Percentiles rank a stretch among this genome's conserved stretches.
Evolutionary conservation across 2,797 vertebrate species (phyloP).

Genomic region (Tapirus indicus): DNA sequence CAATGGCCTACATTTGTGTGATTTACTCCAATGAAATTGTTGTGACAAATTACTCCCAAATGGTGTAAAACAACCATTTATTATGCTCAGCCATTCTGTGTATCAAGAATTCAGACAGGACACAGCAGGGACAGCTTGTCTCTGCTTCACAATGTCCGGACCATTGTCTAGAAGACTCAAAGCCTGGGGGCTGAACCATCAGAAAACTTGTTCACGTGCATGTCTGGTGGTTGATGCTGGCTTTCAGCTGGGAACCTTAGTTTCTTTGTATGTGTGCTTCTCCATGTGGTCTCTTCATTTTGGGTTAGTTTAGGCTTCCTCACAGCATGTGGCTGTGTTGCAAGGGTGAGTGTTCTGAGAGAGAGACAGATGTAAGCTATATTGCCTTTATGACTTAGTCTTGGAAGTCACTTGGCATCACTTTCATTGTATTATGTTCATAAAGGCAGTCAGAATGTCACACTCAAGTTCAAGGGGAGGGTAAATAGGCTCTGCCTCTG

Average conservation of each 20-base stretch:
- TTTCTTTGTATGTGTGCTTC: neutral
- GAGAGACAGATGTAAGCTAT: neutral
- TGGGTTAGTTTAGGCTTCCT: neutral
- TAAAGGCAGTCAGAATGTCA: neutral
- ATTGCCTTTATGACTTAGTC: slow-evolving; percentile 1
- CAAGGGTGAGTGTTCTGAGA: neutral
- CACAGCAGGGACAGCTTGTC: neutral
- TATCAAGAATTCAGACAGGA: neutral
- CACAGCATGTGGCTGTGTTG: neutral
- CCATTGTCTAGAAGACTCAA: neutral
- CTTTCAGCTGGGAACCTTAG: neutral
- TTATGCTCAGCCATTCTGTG: neutral
- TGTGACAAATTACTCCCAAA: neutral
- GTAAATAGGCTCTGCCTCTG: neutral
- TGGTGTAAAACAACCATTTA: neutral
- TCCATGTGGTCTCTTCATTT: neutral
- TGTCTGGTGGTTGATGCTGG: neutral
- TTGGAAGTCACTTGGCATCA: neutral
- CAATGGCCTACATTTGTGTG: neutral
- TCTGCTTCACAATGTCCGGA: neutral
- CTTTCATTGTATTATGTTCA: neutral
- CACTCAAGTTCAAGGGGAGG: neutral
- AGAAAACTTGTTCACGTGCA: neutral
- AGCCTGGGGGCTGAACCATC: neutral
- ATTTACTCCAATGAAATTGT: neutral